A percentile compares a stretch with the other conserved stretches of the same genome.
phyloP scores from a whole-genome alignment of 2,888 invertebrate genomes.

The Apodemia hepburni region DNA sequence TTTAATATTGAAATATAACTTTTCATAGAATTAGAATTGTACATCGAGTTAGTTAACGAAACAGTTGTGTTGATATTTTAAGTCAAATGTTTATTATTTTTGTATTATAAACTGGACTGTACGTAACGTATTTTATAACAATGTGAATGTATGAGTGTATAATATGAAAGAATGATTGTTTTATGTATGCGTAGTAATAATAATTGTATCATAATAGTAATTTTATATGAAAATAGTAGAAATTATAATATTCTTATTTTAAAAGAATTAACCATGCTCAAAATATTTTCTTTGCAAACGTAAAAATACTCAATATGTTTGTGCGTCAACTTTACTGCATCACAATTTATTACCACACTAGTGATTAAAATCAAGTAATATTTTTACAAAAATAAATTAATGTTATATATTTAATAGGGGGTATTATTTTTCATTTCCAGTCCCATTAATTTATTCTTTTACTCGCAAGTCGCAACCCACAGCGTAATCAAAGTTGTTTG shows the following conservation, averaged over 20 bases:
- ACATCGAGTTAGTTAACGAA: conserved; percentile 20
- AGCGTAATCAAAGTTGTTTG: no score
- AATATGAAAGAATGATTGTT: conserved; percentile 42
- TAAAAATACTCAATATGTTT: conserved; percentile 27
- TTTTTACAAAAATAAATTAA: conserved; percentile 69
- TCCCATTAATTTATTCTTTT: no score
- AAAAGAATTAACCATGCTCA: conserved; percentile 11
- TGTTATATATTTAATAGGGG: conserved; percentile 47
- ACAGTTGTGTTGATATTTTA: conserved; percentile 41
- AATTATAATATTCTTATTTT: conserved; percentile 22
- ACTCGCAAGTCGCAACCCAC: no score
- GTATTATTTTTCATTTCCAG: conserved; percentile 29
- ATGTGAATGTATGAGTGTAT: conserved; percentile 39
- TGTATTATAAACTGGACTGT: conserved; percentile 70
- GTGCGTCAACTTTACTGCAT: conserved; percentile 44
- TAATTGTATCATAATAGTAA: conserved; percentile 49
- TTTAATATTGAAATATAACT: conserved; percentile 29
- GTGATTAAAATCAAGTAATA: conserved; percentile 62
- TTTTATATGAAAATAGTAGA: conserved; percentile 34
- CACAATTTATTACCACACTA: conserved; percentile 71
- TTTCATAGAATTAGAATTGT: conserved; percentile 24
- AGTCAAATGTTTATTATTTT: conserved; percentile 55
- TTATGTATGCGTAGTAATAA: conserved; percentile 38
- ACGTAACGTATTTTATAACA: conserved; percentile 58
- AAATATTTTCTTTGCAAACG: conserved; percentile 16